Evolutionary conservation across 1,140 invertebrate species (phyloP).

Genomic region (Bombus waltoni): DNA sequence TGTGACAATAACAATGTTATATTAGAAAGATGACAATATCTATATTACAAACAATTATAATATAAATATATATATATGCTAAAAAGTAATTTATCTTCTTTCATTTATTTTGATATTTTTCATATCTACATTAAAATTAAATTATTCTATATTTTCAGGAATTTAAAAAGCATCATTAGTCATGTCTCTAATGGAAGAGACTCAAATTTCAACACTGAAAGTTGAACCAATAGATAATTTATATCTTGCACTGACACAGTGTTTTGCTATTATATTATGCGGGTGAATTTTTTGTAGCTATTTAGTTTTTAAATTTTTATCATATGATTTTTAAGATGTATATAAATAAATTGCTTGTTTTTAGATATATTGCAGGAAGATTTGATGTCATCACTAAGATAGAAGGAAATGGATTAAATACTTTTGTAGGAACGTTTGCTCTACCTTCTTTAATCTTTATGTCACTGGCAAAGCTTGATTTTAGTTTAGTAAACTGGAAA

Average conservation of each 20-base stretch:
- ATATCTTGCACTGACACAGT: slow-evolving; percentile 94
- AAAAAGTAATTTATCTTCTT: background rate
- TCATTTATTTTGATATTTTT: background rate
- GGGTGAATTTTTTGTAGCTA: slow-evolving; percentile 85
- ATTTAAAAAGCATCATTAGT: slow-evolving; percentile 4
- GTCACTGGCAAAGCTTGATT: slow-evolving; percentile 93
- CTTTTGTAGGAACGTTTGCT: slow-evolving; percentile 96
- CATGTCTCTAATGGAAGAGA: slow-evolving; percentile 13
- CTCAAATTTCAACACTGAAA: slow-evolving; percentile 9
- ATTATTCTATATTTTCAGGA: slow-evolving; percentile 34
- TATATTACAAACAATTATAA: slow-evolving; percentile 31
- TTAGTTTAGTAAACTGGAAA: slow-evolving; percentile 93
- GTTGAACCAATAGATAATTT: slow-evolving; percentile 88
- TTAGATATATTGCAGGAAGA: slow-evolving; percentile 94
- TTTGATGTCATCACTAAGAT: slow-evolving; percentile 91
- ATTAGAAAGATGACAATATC: slow-evolving; percentile 56
- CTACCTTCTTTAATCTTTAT: slow-evolving; percentile 96
- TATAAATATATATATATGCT: background rate
- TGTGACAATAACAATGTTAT: background rate
- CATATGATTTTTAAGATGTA: background rate
- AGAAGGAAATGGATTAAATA: slow-evolving; percentile 95
- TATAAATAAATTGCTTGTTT: slow-evolving; percentile 41
- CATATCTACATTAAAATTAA: background rate
- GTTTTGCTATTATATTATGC: slow-evolving; percentile 95
- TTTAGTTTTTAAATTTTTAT: slow-evolving; percentile 13